Percentiles rank a stretch among this genome's conserved stretches.
These are phyloP conservation scores for Anguilla obscura DNA, from an alignment of 2,797 vertebrate species.

Conservation along the genomic window DNA sequence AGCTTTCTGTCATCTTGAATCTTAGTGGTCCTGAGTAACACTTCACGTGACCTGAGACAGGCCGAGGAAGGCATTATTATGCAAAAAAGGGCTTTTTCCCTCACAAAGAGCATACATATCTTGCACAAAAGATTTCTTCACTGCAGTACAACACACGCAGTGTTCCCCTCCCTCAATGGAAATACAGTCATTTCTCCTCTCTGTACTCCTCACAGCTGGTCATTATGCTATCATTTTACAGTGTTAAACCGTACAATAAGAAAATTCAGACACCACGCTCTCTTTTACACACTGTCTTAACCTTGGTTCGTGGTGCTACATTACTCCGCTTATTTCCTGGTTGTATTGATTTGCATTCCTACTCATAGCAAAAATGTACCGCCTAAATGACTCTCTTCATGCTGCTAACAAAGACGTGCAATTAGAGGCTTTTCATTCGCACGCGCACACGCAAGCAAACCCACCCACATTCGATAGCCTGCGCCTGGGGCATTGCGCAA, in stretches of 20 bases:
- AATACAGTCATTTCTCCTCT: slow-evolving; percentile 60
- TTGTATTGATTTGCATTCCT: slow-evolving; percentile 32
- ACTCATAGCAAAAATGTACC: slow-evolving; percentile 1
- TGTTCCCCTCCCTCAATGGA: slow-evolving; percentile 60
- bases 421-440: slow-evolving; percentile 9
- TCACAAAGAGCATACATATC: slow-evolving; percentile 34
- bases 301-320: slow-evolving; percentile 40
- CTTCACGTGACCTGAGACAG: slow-evolving; percentile 75
- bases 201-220: slow-evolving; percentile 58
- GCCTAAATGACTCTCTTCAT: slow-evolving; percentile 25
- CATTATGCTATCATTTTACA: slow-evolving; percentile 45
- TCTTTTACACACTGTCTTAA: slow-evolving; percentile 51
- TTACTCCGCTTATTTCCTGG: slow-evolving; percentile 52
- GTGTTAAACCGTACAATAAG: slow-evolving; percentile 52
- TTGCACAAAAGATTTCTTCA: slow-evolving; percentile 57
- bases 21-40: slow-evolving; percentile 70
- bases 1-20: slow-evolving; percentile 71
- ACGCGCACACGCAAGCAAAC: neutral
- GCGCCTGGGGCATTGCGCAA: slow-evolving; percentile 16
- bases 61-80: slow-evolving; percentile 84
- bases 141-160: slow-evolving; percentile 60
- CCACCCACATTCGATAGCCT: slow-evolving; percentile 7
- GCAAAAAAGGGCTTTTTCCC: slow-evolving; percentile 73
- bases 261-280: slow-evolving; percentile 49
- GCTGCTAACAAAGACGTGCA: slow-evolving; percentile 4